A percentile compares a stretch with the other conserved stretches of the same genome.
These are phyloP conservation scores for Myotis daubentonii DNA, from an alignment of 2,797 vertebrate genomes.

Conservation along the genomic window DNA sequence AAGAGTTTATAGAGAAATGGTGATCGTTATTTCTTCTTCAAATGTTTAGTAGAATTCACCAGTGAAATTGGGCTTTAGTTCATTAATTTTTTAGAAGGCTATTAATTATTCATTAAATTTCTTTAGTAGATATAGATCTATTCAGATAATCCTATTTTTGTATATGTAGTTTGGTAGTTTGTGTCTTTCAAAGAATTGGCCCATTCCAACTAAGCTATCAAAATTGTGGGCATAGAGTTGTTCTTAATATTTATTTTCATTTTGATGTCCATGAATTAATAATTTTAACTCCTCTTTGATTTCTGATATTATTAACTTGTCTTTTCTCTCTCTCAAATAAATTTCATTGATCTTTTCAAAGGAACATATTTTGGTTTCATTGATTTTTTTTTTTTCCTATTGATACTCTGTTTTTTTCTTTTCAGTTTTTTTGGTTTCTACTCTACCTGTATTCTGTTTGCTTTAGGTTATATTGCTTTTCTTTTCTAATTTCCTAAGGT, in stretches of 20 bases:
- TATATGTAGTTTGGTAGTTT: not conserved
- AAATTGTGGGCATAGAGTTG: not conserved
- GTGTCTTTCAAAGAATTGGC: not conserved
- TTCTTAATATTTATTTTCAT: not conserved
- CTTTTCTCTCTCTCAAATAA: not conserved
- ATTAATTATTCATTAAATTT: not conserved
- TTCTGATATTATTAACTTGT: not conserved
- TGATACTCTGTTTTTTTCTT: not conserved
- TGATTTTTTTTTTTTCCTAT: not conserved
- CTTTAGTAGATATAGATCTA: not conserved
- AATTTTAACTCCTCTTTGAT: not conserved
- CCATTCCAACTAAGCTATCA: not conserved
- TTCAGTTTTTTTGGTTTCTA: not conserved
- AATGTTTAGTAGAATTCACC: not conserved
- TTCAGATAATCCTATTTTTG: not conserved
- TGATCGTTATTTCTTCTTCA: not conserved
- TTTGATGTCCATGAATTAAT: not conserved
- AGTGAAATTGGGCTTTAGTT: not conserved
- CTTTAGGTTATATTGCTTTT: not conserved
- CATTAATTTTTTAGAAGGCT: not conserved
- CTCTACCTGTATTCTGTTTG: not conserved
- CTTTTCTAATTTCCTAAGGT: not conserved
- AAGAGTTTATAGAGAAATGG: not conserved
- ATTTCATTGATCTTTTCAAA: constrained; percentile 14
- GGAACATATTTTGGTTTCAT: not conserved